Base-by-base conservation (phyloP, 2,888 invertebrate genomes). In the Caenorhabditis sp. region DNA sequence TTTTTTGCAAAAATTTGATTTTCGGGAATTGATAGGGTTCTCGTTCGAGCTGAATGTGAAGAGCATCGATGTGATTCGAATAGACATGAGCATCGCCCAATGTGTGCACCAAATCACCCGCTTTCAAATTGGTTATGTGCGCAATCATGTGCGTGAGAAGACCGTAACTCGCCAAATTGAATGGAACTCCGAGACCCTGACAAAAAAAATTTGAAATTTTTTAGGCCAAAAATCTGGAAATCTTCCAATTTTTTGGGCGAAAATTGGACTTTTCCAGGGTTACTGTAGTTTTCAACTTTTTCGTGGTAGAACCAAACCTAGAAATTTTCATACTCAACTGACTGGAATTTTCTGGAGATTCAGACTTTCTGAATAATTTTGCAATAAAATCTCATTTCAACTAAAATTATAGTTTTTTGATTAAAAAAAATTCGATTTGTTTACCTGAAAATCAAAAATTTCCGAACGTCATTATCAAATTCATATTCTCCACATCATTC, bases 131-230 rank as follows among this genome's bases (percentile, higher is more conserved):
- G n/a, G 95, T 95, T 23, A 97, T 92, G 87, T 96, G 94, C 26
- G 97, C 97, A 79, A 97, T 93, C 95, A 99, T 96, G 84, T 93
- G 93, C 1, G 95, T 96, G 2, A 97, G 91, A 31, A 97, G 88
- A 1, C 97, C 92, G 89, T 97, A 99, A 83, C 96, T 96, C 59
- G 97, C 97, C 83, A 99, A 95, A 89, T 97, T 97, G 89, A 97
- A 97, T 14, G 97, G 97, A 0, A 97, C 95, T n/a, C 97, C 97
- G 1, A 97, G 90, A 58, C 91, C 91, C 90, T 90, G 60, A 31
- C 81, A 61, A 1, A n/a, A 43, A 43, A 17, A 43, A 43, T 0
- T 49, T 43, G 24, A 31, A 17, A 2, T 43, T 17, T 17, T 17
- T 43, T 43, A 17, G 8, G 43, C 8, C 21, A 6, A 31, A 23